These are phyloP conservation scores for Lethocerus indicus DNA, from an alignment of 1,140 invertebrate genomes.

Conservation along the genomic window DNA sequence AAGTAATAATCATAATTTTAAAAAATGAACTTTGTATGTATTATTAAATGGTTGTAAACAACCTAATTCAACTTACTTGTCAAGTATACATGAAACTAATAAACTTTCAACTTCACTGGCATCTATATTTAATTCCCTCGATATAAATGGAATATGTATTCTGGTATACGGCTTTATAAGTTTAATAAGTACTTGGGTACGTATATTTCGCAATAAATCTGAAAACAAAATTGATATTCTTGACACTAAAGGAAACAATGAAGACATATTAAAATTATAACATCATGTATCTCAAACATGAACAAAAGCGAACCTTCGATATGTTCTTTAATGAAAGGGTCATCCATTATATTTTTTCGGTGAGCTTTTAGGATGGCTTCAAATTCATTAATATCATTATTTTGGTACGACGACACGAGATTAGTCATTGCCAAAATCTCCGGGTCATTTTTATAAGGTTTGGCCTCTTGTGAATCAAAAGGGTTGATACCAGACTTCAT, in stretches of 20 bases:
- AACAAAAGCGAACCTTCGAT: slow-evolving; percentile 60
- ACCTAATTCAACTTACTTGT: slow-evolving; percentile 47
- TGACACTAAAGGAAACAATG: neutral
- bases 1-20: too few relatives aligned
- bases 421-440: slow-evolving; percentile 99
- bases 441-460: slow-evolving; percentile 98
- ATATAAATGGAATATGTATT: slow-evolving; percentile 96
- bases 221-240: slow-evolving; percentile 22
- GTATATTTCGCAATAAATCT: slow-evolving; percentile 91
- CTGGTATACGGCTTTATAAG: slow-evolving; percentile 95
- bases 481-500: slow-evolving; percentile 99
- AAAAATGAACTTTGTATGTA: neutral
- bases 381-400: slow-evolving; percentile 98
- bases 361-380: slow-evolving; percentile 92
- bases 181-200: slow-evolving; percentile 94
- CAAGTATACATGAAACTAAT: slow-evolving; percentile 96
- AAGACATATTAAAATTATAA: neutral
- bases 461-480: slow-evolving; percentile 99
- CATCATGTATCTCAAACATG: too few relatives aligned
- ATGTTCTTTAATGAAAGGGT: slow-evolving; percentile 97
- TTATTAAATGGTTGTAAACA: neutral
- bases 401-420: slow-evolving; percentile 95
- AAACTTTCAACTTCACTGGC: slow-evolving; percentile 91
- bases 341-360: slow-evolving; percentile 95
- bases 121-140: slow-evolving; percentile 93